Percentiles rank a stretch among this genome's conserved stretches.
These are phyloP conservation scores for Sturnus vulgaris DNA, from an alignment of 2,113 vertebrate species.

Conservation along the genomic window DNA sequence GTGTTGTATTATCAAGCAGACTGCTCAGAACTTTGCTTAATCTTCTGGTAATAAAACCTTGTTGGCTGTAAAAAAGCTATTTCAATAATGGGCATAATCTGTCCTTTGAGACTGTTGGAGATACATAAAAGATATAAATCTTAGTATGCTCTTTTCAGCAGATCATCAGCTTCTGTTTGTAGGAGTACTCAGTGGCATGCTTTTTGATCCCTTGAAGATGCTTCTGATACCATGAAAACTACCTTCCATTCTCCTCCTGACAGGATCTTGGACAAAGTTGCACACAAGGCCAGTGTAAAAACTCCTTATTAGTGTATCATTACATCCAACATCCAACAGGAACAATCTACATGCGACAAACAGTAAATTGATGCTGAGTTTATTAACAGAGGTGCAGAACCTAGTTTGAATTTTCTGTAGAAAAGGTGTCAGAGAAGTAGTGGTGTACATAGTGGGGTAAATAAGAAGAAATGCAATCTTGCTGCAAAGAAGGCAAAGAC, in stretches of 20 bases:
- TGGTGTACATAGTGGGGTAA: not conserved
- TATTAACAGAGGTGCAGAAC: not conserved
- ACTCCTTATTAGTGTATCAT: not conserved
- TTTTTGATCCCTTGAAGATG: not conserved
- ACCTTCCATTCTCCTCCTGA: not conserved
- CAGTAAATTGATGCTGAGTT: not conserved
- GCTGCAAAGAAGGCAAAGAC: not conserved
- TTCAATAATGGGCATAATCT: not conserved
- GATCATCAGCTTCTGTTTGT: not conserved
- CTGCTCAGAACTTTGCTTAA: not conserved
- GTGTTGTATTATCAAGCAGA: not conserved
- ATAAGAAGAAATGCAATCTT: not conserved
- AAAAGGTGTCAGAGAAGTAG: not conserved
- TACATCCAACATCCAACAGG: not conserved
- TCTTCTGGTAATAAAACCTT: not conserved
- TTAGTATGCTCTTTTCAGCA: not conserved
- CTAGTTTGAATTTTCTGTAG: not conserved
- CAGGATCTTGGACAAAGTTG: not conserved
- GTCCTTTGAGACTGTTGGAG: not conserved
- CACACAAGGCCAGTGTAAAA: not conserved
- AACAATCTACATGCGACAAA: not conserved
- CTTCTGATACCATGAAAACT: not conserved
- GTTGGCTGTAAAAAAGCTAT: rapidly evolving
- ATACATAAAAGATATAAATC: not conserved
- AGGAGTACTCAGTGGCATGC: not conserved